Percentiles rank a stretch among this genome's conserved stretches.
These are phyloP conservation scores for Rhinella marina DNA, from an alignment of 2,797 vertebrate genomes.

Conservation along the genomic window DNA sequence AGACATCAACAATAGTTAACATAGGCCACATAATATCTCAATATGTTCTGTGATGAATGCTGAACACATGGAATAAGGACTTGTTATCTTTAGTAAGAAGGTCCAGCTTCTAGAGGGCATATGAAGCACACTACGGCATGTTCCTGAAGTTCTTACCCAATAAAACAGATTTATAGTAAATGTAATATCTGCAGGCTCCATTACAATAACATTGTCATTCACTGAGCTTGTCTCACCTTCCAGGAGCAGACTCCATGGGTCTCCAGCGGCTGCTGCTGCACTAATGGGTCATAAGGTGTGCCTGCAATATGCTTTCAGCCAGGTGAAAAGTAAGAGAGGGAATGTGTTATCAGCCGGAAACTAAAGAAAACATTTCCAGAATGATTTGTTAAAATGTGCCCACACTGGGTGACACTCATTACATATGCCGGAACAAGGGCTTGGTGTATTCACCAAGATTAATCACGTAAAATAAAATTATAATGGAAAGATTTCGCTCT, in stretches of 20 bases:
- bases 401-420: neutral
- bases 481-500: no score
- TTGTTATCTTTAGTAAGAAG: neutral
- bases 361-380: conserved; percentile 15
- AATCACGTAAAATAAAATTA: neutral
- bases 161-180: neutral
- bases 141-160: neutral
- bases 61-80: neutral
- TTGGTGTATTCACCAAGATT: neutral
- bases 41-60: neutral
- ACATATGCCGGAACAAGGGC: neutral
- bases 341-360: conserved; percentile 39
- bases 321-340: conserved; percentile 35
- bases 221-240: conserved; percentile 19
- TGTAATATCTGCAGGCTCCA: neutral
- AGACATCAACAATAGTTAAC: neutral
- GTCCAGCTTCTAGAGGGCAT: no score
- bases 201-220: neutral
- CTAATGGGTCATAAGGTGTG: conserved; percentile 51
- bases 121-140: neutral
- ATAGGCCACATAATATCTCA: neutral
- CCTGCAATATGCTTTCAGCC: conserved; percentile 36
- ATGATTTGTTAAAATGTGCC: conserved; percentile 1
- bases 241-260: conserved; percentile 32
- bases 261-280: neutral